phyloP scores from a whole-genome alignment of 92 coral and sea anemone species.

The Phenganax subtilis region DNA sequence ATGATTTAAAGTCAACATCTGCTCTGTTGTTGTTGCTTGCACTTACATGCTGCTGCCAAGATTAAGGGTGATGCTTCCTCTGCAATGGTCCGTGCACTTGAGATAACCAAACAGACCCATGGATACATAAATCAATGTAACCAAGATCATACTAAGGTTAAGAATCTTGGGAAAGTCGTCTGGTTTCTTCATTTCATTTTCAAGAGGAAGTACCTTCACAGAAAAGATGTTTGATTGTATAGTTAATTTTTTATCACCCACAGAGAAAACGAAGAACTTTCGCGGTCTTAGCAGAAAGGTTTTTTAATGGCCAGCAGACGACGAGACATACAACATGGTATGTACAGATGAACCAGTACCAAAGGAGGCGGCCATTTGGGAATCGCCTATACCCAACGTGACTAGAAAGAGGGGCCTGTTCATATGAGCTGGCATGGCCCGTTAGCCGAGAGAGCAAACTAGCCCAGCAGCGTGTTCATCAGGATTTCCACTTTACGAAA shows the following conservation, averaged over 20 bases:
- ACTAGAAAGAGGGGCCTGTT: no score
- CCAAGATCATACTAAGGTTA: slow-evolving; percentile 67
- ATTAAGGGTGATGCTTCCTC: slow-evolving; percentile 85
- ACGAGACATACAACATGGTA: no score
- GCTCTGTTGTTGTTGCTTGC: not conserved
- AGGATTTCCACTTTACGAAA: no score
- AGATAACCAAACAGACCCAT: slow-evolving; percentile 77
- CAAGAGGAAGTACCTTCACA: slow-evolving; percentile 74
- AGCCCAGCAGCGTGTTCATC: no score
- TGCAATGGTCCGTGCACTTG: slow-evolving; percentile 62
- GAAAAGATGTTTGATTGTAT: not conserved
- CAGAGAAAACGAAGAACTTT: no score
- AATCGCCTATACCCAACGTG: no score
- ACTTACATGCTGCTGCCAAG: slow-evolving; percentile 75
- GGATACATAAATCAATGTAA: slow-evolving; percentile 53
- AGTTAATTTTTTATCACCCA: not conserved
- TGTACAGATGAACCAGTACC: no score
- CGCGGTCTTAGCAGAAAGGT: no score
- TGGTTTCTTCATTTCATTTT: slow-evolving; percentile 80
- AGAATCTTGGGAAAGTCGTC: slow-evolving; percentile 63
- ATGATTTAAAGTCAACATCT: not conserved
- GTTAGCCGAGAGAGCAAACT: no score
- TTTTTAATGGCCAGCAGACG: no score
- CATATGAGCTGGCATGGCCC: no score
- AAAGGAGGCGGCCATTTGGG: no score